Percentiles rank a stretch among this genome's conserved stretches.
Conservation (phyloP, 2,888 invertebrate genomes). For the Isoperla grammatica region DNA sequence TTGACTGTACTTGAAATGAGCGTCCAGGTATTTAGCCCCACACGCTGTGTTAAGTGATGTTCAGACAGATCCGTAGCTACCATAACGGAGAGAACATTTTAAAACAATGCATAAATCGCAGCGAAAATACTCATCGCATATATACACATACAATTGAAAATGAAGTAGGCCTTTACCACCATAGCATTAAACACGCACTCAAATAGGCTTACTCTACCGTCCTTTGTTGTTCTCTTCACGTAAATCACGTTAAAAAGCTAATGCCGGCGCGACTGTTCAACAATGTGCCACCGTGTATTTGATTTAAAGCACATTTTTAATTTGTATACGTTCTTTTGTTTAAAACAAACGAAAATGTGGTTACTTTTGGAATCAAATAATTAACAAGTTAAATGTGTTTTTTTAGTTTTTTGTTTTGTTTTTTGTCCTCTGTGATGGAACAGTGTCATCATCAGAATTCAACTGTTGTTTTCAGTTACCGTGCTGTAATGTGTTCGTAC, state of each 20-base stretch:
- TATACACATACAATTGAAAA: slow-evolving; percentile 18
- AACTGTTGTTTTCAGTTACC: too few relatives aligned
- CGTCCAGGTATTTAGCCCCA: background rate
- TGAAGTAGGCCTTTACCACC: slow-evolving; percentile 1
- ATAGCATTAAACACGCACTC: slow-evolving; percentile 14
- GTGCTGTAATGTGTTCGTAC: too few relatives aligned
- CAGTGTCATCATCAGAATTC: too few relatives aligned
- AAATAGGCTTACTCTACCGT: slow-evolving; percentile 3
- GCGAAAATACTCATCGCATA: slow-evolving; percentile 22
- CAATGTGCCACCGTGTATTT: too few relatives aligned
- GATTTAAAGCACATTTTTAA: too few relatives aligned
- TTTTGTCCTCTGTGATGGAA: too few relatives aligned
- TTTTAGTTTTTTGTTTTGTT: too few relatives aligned
- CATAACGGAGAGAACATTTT: slow-evolving; percentile 19
- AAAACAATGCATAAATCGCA: slow-evolving; percentile 29
- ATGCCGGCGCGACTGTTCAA: background rate
- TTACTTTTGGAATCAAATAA: too few relatives aligned
- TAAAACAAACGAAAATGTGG: too few relatives aligned
- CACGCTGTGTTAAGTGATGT: slow-evolving; percentile 19
- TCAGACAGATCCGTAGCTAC: slow-evolving; percentile 5
- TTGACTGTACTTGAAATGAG: too few relatives aligned
- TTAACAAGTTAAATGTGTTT: too few relatives aligned
- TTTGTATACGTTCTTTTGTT: too few relatives aligned
- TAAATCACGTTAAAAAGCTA: slow-evolving; percentile 10
- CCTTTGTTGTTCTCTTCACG: background rate